A percentile compares a stretch with the other conserved stretches of the same genome.
Conservation (phyloP, 2,113 vertebrate species). For the Ictalurus punctatus region DNA sequence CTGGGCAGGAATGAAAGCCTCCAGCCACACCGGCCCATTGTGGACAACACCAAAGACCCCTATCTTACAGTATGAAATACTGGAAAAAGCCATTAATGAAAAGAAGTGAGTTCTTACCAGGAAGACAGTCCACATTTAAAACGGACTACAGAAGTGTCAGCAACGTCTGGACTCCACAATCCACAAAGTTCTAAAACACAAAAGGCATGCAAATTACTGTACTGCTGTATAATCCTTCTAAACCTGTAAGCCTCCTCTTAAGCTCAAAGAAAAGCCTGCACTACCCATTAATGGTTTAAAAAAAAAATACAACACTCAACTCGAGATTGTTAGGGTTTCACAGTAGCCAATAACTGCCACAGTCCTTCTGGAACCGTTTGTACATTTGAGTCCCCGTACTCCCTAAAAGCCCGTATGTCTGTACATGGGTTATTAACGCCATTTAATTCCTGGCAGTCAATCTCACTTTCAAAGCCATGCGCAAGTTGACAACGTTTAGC, state of each 20-base stretch:
- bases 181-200: constrained; percentile 69
- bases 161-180: constrained; percentile 75
- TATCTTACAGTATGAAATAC: neutral
- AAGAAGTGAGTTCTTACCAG: constrained; percentile 58
- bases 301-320: neutral
- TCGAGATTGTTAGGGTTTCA: no score
- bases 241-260: neutral
- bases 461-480: no score
- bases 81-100: neutral
- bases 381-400: no score
- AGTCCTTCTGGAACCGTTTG: no score
- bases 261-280: neutral
- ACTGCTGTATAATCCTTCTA: neutral
- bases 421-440: no score
- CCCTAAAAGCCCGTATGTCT: no score
- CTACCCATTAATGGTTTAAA: constrained; percentile 58
- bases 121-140: constrained; percentile 11
- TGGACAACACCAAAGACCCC: neutral
- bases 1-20: neutral
- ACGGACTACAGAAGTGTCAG: constrained; percentile 68
- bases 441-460: no score
- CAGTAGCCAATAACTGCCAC: no score
- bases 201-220: neutral
- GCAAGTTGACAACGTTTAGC: no score
- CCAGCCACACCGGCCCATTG: neutral